A percentile compares a stretch with the other conserved stretches of the same genome.
Conservation (phyloP, 1,140 invertebrate genomes). For the Tribolium madens region DNA sequence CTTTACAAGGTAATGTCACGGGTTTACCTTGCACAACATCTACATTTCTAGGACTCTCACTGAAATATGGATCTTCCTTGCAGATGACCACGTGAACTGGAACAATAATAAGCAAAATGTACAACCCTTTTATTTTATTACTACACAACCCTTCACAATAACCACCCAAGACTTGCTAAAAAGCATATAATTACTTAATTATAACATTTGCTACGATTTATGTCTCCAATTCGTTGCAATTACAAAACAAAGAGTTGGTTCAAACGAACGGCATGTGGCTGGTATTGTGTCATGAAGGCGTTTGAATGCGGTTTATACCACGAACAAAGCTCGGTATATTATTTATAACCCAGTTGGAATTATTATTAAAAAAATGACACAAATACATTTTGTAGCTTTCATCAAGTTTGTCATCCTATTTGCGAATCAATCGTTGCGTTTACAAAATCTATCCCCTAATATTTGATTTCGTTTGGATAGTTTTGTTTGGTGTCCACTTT, state of each 20-base stretch:
- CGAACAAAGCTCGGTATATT: not conserved
- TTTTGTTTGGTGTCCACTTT: not conserved
- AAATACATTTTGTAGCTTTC: not conserved
- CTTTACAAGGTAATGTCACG: constrained; percentile 70
- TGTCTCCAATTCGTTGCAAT: constrained; percentile 17
- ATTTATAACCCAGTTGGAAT: not conserved
- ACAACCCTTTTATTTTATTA: not conserved
- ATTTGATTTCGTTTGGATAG: not conserved
- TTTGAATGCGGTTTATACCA: not conserved
- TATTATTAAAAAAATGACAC: not conserved
- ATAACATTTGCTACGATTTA: constrained; percentile 21
- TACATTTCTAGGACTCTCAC: constrained; percentile 67
- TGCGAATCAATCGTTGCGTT: not conserved
- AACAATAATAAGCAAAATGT: constrained; percentile 1
- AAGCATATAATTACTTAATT: constrained; percentile 21
- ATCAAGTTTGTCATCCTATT: not conserved
- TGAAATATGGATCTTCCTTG: constrained; percentile 72
- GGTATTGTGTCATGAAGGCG: not conserved
- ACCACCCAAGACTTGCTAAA: not conserved
- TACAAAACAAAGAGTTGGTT: constrained; percentile 4
- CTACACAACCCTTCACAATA: not conserved
- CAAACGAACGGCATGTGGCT: constrained; percentile 1
- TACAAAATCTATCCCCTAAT: not conserved
- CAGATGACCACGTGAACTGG: constrained; percentile 33
- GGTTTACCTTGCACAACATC: constrained; percentile 68